Percentiles rank a stretch among this genome's conserved stretches.
These are phyloP conservation scores for Charaxes varanes DNA, from an alignment of 1,140 invertebrate genomes.

Conservation along the genomic window DNA sequence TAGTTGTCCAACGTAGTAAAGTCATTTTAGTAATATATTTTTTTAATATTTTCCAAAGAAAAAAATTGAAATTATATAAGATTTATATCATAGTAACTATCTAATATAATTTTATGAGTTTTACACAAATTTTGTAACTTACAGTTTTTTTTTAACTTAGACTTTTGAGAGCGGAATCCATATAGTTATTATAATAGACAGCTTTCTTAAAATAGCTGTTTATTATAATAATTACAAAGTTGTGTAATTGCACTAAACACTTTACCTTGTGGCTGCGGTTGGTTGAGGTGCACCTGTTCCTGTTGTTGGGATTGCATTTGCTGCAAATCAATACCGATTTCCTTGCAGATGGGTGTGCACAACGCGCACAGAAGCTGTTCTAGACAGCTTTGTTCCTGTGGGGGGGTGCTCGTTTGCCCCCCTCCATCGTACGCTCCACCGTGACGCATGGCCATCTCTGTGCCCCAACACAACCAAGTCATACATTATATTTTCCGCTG, in stretches of 20 bases:
- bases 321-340: constrained; percentile 64
- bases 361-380: constrained; percentile 66
- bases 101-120: neutral
- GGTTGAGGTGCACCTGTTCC: constrained; percentile 51
- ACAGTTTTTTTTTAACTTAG: too few relatives aligned
- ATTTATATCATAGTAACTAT: neutral
- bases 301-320: constrained; percentile 36
- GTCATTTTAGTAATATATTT: neutral
- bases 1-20: neutral
- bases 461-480: constrained; percentile 9
- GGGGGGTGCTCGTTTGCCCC: constrained; percentile 12
- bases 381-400: constrained; percentile 53
- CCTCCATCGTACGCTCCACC: constrained; percentile 50
- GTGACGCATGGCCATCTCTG: constrained; percentile 54
- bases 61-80: constrained; percentile 2
- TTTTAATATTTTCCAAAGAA: neutral
- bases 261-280: constrained; percentile 43
- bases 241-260: too few relatives aligned
- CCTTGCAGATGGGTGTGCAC: constrained; percentile 69
- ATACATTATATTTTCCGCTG: too few relatives aligned
- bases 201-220: too few relatives aligned
- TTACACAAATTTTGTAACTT: neutral
- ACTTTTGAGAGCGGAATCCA: too few relatives aligned
- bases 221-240: too few relatives aligned
- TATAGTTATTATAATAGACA: too few relatives aligned